Conservation (phyloP, 1,140 invertebrate genomes). For the Cheumatopsyche charites region DNA sequence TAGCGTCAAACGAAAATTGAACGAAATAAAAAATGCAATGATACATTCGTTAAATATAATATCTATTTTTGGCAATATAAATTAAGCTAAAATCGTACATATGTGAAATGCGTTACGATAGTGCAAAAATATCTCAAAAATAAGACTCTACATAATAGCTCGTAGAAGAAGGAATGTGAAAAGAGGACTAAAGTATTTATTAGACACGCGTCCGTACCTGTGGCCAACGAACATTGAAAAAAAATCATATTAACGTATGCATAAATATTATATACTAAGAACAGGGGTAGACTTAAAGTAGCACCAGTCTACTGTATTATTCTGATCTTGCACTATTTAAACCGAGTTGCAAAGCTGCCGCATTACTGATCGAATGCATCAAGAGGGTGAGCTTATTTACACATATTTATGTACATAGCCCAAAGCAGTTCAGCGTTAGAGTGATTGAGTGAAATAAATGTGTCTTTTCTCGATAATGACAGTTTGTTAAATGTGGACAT, state of each 20-base stretch:
- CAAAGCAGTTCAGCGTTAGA: not conserved
- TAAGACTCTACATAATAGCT: conserved; percentile 5
- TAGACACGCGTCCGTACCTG: conserved; percentile 24
- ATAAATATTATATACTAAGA: conserved; percentile 31
- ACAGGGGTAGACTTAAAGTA: conserved; percentile 34
- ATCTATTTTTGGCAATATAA: conserved; percentile 48
- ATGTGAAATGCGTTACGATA: conserved; percentile 28
- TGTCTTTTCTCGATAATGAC: too few species aligned
- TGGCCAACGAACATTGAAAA: conserved; percentile 26
- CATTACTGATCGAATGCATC: not conserved
- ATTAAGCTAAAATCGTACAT: conserved; percentile 30
- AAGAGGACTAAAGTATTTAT: conserved; percentile 32
- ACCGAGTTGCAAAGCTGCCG: conserved; percentile 21
- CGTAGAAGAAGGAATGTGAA: conserved; percentile 44
- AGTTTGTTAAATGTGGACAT: too few species aligned
- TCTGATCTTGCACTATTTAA: too few species aligned
- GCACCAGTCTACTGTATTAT: conserved; percentile 27
- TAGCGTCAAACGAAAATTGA: too few species aligned
- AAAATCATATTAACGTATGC: conserved; percentile 1
- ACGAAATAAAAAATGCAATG: conserved; percentile 24
- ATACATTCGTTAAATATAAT: conserved; percentile 43
- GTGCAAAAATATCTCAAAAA: conserved; percentile 24
- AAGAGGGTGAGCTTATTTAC: conserved; percentile 8
- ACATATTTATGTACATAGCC: not conserved
- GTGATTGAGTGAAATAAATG: too few species aligned